Base-by-base conservation (phyloP, 2,797 vertebrate genomes). In the Rhynchotus rufescens region DNA sequence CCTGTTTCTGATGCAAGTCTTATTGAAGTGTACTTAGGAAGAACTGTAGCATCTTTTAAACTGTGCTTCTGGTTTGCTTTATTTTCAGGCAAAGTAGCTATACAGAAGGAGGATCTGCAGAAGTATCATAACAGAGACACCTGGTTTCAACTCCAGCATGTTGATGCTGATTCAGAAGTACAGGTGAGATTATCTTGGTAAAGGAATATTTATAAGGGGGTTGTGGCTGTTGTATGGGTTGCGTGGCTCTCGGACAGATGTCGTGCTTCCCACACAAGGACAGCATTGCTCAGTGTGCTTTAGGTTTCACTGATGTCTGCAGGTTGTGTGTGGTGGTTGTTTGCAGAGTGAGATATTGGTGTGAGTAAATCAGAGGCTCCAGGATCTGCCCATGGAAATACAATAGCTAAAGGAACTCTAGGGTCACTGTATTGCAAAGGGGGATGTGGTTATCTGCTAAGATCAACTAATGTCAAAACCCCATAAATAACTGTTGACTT, bases 81-180 rank as follows among this genome's bases (percentile, higher is more conserved):
- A 10, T 91, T 96, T 94, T 15, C 79, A 99, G 99, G 99, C 69
- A 99, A 99, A 94, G 99, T 99, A 68, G 99, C 99, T 6, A 99
- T 99, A 94, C 98, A 99, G 97, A 99, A 99, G 83, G 99, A 99
- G 93, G 99, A 99, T 95, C 96, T 99, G 91, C 99, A 99, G 96
- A 99, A 99, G 93, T 99, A 99, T 93, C 99, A 99, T 38, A 99
- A 99, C 92, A 99, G 99, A 98, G 99, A 99, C 97, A 99, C 99
- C 59, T 99, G 99, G 99, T 99, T 99, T 97, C 99, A 98, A 95
- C 98, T 99, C 22, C 99, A 99, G 83, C 99, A 99, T 17, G 99
- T 99, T 95, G 99, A 99, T 22, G 99, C 99, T 22, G 99, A 99
- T 98, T 99, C 99, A 12, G 99, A 99, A 96, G 99, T 99, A 93